Evolutionary conservation across 2,888 invertebrate genomes (phyloP).

Genomic region (Dendrolimus houi): DNA sequence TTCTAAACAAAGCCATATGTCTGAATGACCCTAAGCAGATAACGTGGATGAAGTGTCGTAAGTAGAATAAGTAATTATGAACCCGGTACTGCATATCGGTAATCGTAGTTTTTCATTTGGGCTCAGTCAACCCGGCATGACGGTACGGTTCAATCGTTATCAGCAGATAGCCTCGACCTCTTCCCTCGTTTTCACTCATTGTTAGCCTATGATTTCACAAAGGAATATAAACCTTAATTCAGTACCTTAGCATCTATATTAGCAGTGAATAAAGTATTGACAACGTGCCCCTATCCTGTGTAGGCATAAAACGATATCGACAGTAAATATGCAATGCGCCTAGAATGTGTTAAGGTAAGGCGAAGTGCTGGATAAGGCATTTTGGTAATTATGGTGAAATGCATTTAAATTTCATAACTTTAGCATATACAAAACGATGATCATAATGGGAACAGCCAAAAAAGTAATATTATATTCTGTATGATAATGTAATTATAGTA

Average conservation of each 20-base stretch:
- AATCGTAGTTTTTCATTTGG: constrained; percentile 36
- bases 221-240: constrained; percentile 23
- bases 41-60: neutral
- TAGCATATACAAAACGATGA: too few relatives aligned
- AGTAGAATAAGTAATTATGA: neutral
- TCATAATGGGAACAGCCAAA: too few relatives aligned
- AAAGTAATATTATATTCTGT: too few relatives aligned
- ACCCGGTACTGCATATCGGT: constrained; percentile 3
- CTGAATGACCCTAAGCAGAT: neutral
- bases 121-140: constrained; percentile 41
- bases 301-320: constrained; percentile 41
- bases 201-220: constrained; percentile 6
- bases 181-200: constrained; percentile 36
- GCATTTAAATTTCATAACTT: too few relatives aligned
- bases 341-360: constrained; percentile 9
- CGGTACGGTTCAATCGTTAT: constrained; percentile 52
- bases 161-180: constrained; percentile 67
- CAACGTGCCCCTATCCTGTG: constrained; percentile 37
- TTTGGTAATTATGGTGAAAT: neutral
- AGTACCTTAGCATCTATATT: constrained; percentile 11
- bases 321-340: constrained; percentile 29
- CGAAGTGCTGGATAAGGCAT: constrained; percentile 13
- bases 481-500: too few relatives aligned
- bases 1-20: neutral
- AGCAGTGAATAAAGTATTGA: constrained; percentile 18